Evolutionary conservation across 2,797 vertebrate genomes (phyloP).

Genomic region (Hyperoplus lanceolatus): DNA sequence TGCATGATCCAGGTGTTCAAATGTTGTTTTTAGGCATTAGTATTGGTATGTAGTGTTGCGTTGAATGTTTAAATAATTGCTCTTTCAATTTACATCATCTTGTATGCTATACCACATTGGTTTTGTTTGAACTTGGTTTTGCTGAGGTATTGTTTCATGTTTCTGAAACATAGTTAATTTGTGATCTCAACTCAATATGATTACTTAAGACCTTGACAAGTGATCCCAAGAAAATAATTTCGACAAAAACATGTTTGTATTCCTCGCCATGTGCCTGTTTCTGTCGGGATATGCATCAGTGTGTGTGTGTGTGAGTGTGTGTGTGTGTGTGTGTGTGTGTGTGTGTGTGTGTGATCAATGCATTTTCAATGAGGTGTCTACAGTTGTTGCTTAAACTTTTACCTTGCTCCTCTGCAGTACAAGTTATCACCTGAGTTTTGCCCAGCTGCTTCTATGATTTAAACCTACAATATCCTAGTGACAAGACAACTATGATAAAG

Average conservation of each 20-base stretch:
- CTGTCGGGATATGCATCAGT: neutral
- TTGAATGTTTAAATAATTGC: neutral
- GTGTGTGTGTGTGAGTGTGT: neutral
- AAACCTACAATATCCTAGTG: neutral
- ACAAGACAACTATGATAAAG: slow-evolving; percentile 2
- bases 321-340: neutral
- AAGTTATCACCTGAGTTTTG: neutral
- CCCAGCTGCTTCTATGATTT: slow-evolving; percentile 2
- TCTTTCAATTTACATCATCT: neutral
- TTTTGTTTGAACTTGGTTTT: neutral
- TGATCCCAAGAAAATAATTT: neutral
- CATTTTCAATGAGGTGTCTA: neutral
- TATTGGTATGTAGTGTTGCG: no score
- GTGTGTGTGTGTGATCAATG: neutral
- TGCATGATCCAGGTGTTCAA: no score
- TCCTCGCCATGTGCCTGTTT: neutral
- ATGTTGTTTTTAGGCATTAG: no score
- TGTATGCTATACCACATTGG: neutral
- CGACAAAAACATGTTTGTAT: neutral
- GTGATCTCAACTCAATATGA: neutral
- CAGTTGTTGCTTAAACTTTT: neutral
- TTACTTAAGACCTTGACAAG: neutral
- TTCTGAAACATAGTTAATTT: neutral
- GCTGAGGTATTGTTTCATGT: neutral
- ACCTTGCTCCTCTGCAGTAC: no score